Evolutionary conservation across 2,888 invertebrate species (phyloP), one percentile per base, ranked within the genome.

Genomic region (Odontothrips loti): DNA sequence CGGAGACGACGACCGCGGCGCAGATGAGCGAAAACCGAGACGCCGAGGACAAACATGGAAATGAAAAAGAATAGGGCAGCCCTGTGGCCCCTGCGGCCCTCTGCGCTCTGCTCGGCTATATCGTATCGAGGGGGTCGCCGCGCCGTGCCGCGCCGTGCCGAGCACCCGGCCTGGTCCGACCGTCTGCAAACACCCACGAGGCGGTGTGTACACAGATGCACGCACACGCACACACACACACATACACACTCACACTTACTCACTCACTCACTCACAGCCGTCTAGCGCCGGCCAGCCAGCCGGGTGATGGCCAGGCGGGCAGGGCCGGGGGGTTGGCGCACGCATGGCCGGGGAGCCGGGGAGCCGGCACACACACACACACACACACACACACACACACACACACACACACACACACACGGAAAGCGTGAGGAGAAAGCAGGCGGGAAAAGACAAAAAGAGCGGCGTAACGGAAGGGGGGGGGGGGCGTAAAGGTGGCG

Each of bases 161-260:
- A n/a, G n/a, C 34, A 43, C 3, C 34, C 34, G 34, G 34, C 34
- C 34, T 6, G 6, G 34, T 4, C 34, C 34, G 34, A 43, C n/a
- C 34, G 34, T 43, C 58, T 1, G 58, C 58, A 58, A 58, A 58
- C 58, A 58, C 20, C 20, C 6, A 58, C 58, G n/a, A 15, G 58
- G n/a, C 11, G 68, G 68, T 75, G 68, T 75, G 27, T 75, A 27
- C 68, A 75, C 68, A 75, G 68, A 75, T 75, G 68, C 68, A 75
- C 68, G 27, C 27, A 75, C 23, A 12, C 23, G 10, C 68, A 27
- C 68, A 0, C 27, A 11, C 68, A 68, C 68, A 68, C 68, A 68
- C 68, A 23, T 11, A 68, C 63, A 4, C 63, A 63, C 63, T n/a
- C 63, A 63, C 63, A n/a, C 63, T n/a, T n/a, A 20, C 9, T 9